Base-by-base conservation (phyloP, 2,888 invertebrate species). In the Sphaeridia pumilis region DNA sequence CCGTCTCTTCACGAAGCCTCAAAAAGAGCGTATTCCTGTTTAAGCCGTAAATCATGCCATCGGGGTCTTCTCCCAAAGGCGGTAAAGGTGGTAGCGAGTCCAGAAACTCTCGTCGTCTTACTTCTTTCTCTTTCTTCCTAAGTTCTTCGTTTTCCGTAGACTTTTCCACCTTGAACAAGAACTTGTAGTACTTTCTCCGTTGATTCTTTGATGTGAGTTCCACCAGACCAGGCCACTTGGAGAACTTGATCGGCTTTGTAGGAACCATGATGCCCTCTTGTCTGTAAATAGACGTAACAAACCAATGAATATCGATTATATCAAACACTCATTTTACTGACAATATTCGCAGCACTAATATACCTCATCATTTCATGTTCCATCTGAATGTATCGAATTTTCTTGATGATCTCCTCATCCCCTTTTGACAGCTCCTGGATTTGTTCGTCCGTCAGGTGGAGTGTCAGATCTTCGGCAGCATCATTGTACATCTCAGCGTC, bases 251-350 rank as follows among this genome's bases (percentile, higher is more conserved):
- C 4, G 64, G 46, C 0, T 68, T 42, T 1, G 58, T 58, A 0
- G 88, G 88, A 20, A 85, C 79, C 35, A 69, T 68, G 2, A 76
- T 70, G 0, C 84, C 84, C 67, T 82, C 82, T 68, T 87, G 84
- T 48, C 82, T 65, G 34, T 12, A 56, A n/a, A n/a, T n/a, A n/a
- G n/a, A n/a, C n/a, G n/a, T n/a, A n/a, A n/a, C n/a, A 27, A n/a
- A n/a, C n/a, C 41, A 35, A 36, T 41, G 22, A 21, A 20, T 20
- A 20, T 26, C 25, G 38, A 45, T 24, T 28, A 12, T 26, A 44
- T n/a, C n/a, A n/a, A n/a, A n/a, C n/a, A n/a, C n/a, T n/a, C n/a
- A n/a, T n/a, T n/a, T n/a, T n/a, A n/a, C n/a, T n/a, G n/a, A n/a
- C n/a, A n/a, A n/a, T n/a, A n/a, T n/a, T n/a, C n/a, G n/a, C n/a